phyloP scores from a whole-genome alignment of 2,888 invertebrate species.

The Gnatocerus cornutus region DNA sequence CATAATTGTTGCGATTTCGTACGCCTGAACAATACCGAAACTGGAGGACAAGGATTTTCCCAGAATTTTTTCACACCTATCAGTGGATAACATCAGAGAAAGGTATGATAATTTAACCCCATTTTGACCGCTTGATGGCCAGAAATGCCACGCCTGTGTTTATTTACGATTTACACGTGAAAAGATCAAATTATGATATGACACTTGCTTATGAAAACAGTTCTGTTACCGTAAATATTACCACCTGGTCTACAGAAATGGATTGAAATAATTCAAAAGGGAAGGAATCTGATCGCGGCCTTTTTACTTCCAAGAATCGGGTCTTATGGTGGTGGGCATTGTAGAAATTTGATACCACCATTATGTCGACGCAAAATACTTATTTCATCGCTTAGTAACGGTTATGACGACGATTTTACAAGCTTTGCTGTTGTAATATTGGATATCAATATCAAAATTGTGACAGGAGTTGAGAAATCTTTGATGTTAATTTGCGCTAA shows the following conservation, averaged over 20 bases:
- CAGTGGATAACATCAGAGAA: conserved; percentile 10
- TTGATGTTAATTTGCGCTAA: background rate
- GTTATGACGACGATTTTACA: conserved; percentile 13
- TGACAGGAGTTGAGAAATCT: conserved; percentile 3
- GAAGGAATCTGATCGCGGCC: background rate
- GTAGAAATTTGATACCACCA: conserved; percentile 4
- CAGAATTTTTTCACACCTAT: conserved; percentile 16
- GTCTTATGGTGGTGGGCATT: conserved; percentile 5
- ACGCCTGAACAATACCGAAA: conserved; percentile 13
- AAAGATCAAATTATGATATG: conserved; percentile 6
- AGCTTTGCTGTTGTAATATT: conserved; percentile 1
- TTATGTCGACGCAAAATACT: background rate
- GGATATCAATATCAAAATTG: conserved; percentile 7
- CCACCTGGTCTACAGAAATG: background rate
- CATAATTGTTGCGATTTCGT: background rate
- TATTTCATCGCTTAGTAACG: conserved; percentile 6
- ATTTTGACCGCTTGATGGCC: conserved; percentile 4
- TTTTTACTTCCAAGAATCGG: background rate
- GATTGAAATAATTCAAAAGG: background rate
- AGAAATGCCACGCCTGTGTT: conserved; percentile 14
- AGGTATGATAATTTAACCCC: conserved; percentile 32
- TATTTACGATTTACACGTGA: conserved; percentile 9
- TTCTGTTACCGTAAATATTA: conserved; percentile 14
- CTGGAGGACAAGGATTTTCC: conserved; percentile 6
- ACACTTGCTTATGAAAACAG: background rate